phyloP scores from a whole-genome alignment of 1,140 invertebrate species.

The Belonocnema kinseyi region DNA sequence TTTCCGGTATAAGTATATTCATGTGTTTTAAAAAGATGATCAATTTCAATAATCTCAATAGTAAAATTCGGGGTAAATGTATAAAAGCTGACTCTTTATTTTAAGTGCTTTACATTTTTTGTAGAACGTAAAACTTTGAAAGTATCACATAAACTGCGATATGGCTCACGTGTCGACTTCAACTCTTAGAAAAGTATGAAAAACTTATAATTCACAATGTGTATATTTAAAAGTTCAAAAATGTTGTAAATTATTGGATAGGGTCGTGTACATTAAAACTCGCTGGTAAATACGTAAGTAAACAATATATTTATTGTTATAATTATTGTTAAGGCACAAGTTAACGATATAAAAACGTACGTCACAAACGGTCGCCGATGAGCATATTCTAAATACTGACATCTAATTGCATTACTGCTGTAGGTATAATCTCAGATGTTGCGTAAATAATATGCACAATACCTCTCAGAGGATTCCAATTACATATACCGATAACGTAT shows the following conservation, averaged over 20 bases:
- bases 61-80: too few relatives aligned
- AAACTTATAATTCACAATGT: too few relatives aligned
- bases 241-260: not conserved
- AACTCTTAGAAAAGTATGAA: too few relatives aligned
- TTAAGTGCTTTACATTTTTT: too few relatives aligned
- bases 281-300: constrained; percentile 64
- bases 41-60: too few relatives aligned
- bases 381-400: constrained; percentile 74
- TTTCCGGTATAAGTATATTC: too few relatives aligned
- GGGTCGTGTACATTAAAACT: not conserved
- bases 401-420: constrained; percentile 64
- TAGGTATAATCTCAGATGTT: constrained; percentile 63
- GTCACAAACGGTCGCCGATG: constrained; percentile 71
- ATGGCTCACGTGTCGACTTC: too few relatives aligned
- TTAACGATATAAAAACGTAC: constrained; percentile 74
- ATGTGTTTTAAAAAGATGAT: too few relatives aligned
- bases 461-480: constrained; percentile 45
- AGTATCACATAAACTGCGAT: too few relatives aligned
- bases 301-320: constrained; percentile 75
- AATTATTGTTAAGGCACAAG: constrained; percentile 72
- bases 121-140: too few relatives aligned
- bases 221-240: not conserved
- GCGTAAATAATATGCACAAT: constrained; percentile 46
- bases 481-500: constrained; percentile 8
- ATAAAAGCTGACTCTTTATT: too few relatives aligned